phyloP scores from a whole-genome alignment of 2,888 invertebrate species.

The Pristionchus exspectatus region DNA sequence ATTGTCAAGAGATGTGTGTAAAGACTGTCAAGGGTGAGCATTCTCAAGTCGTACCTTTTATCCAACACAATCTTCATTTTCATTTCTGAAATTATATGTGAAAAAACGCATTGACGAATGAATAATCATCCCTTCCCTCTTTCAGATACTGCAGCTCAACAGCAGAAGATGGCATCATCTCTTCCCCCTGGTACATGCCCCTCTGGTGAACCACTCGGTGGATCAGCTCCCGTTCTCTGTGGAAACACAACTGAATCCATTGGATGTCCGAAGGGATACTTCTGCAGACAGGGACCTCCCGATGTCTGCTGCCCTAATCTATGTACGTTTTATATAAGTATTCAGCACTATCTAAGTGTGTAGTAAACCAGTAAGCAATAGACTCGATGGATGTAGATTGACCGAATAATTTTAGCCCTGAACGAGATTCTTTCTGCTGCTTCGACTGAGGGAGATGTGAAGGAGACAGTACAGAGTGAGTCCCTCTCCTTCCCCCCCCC shows the following conservation, averaged over 20 bases:
- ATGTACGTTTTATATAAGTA: conserved; percentile 53
- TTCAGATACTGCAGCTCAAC: conserved; percentile 48
- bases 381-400: background rate
- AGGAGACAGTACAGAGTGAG: conserved; percentile 31
- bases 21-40: conserved; percentile 56
- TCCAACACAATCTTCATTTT: too few species aligned
- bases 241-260: conserved; percentile 73
- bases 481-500: background rate
- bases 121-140: background rate
- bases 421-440: conserved; percentile 40
- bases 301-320: conserved; percentile 77
- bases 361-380: too few species aligned
- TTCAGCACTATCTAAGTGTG: too few species aligned
- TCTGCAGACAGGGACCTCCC: conserved; percentile 76
- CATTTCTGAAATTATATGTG: too few species aligned
- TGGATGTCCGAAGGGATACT: conserved; percentile 77
- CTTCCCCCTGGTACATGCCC: conserved; percentile 74
- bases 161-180: conserved; percentile 61
- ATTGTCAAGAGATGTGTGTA: conserved; percentile 74
- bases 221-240: conserved; percentile 76
- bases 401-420: conserved; percentile 20
- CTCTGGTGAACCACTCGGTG: conserved; percentile 73
- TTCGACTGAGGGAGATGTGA: background rate
- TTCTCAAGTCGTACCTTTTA: background rate
- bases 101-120: background rate